These are phyloP conservation scores for Globia sparganii DNA, from an alignment of 2,888 invertebrate genomes.

Conservation along the genomic window DNA sequence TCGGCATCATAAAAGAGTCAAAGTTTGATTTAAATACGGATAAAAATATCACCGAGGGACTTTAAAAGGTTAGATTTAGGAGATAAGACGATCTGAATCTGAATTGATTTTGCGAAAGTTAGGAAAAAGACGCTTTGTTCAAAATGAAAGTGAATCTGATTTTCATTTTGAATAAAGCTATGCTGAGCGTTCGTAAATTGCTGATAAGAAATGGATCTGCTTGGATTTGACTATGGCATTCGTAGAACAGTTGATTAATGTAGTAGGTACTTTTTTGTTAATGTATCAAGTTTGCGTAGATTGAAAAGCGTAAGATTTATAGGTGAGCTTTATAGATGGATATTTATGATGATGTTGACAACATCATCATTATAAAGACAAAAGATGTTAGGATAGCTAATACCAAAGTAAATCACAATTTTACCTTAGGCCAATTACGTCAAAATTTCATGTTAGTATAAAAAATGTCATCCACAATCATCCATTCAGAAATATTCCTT, in stretches of 20 bases:
- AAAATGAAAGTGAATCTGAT: slow-evolving; percentile 33
- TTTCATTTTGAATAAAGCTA: slow-evolving; percentile 34
- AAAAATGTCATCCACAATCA: not conserved
- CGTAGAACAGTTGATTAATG: slow-evolving; percentile 17
- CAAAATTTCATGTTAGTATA: not conserved
- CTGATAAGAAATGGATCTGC: slow-evolving; percentile 28
- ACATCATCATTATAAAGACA: not conserved
- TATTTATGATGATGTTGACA: not conserved
- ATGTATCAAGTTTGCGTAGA: not conserved
- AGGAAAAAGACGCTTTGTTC: slow-evolving; percentile 10
- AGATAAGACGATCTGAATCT: slow-evolving; percentile 40
- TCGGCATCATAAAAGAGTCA: slow-evolving; percentile 40
- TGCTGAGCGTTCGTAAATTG: slow-evolving; percentile 33
- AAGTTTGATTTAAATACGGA: slow-evolving; percentile 55
- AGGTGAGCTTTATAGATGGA: not conserved
- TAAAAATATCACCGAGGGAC: slow-evolving; percentile 38
- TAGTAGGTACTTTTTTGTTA: not conserved
- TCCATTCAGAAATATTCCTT: not conserved
- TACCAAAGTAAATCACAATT: not conserved
- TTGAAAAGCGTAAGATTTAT: not conserved
- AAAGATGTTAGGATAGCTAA: not conserved
- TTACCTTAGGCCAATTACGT: not conserved
- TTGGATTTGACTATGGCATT: slow-evolving; percentile 3
- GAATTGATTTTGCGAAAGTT: slow-evolving; percentile 35
- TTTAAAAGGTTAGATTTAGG: slow-evolving; percentile 38